A percentile compares a stretch with the other conserved stretches of the same genome.
Conservation (phyloP, 2,888 invertebrate species). For the Molorchus minor region DNA sequence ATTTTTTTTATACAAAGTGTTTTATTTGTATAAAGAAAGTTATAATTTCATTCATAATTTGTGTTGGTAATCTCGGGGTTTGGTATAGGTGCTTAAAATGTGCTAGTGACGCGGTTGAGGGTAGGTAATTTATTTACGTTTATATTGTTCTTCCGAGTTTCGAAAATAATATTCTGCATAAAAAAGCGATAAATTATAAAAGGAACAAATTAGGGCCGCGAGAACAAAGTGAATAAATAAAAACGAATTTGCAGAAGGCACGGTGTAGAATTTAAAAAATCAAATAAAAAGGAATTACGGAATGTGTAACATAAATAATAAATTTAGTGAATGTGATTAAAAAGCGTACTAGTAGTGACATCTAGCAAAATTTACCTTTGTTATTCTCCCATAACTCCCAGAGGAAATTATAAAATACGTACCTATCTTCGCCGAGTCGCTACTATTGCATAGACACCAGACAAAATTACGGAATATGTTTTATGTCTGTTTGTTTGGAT, state of each 20-base stretch:
- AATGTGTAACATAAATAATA: slow-evolving; percentile 53
- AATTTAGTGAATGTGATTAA: slow-evolving; percentile 55
- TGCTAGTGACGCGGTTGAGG: background rate
- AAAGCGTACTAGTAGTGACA: slow-evolving; percentile 55
- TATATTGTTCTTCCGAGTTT: slow-evolving; percentile 10
- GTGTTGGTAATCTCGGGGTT: background rate
- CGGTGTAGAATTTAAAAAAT: slow-evolving; percentile 45
- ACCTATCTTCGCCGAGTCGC: slow-evolving; percentile 47
- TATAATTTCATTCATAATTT: no score
- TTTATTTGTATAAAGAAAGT: no score
- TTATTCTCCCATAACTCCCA: slow-evolving; percentile 54
- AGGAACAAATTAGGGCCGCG: slow-evolving; percentile 39
- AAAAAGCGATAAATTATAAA: slow-evolving; percentile 34
- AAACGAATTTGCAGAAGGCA: slow-evolving; percentile 35
- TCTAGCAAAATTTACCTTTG: slow-evolving; percentile 48
- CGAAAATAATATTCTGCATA: slow-evolving; percentile 10
- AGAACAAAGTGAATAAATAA: slow-evolving; percentile 46
- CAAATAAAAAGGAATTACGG: slow-evolving; percentile 52
- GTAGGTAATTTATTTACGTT: slow-evolving; percentile 14
- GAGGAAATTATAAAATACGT: slow-evolving; percentile 62
- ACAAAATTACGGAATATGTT: slow-evolving; percentile 57
- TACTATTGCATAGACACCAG: slow-evolving; percentile 49
- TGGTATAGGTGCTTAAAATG: slow-evolving; percentile 4
- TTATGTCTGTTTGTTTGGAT: slow-evolving; percentile 57
- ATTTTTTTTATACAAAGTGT: no score